Evolutionary conservation across 2,888 invertebrate species (phyloP).

Genomic region (Drosophila meridiana): DNA sequence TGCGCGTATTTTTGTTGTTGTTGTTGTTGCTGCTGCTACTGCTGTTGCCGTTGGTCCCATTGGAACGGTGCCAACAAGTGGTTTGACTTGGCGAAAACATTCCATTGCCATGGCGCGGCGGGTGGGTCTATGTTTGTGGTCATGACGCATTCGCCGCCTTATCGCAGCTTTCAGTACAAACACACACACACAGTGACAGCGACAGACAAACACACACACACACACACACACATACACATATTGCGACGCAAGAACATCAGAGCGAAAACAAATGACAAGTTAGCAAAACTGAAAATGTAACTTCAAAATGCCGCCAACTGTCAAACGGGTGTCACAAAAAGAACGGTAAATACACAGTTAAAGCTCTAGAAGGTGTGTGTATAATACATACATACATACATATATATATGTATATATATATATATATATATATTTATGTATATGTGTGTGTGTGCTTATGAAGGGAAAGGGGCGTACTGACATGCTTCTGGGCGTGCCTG

Average conservation of each 20-base stretch:
- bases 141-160: conserved; percentile 55
- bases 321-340: conserved; percentile 38
- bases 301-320: conserved; percentile 56
- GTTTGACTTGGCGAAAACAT: conserved; percentile 66
- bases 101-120: conserved; percentile 52
- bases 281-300: conserved; percentile 48
- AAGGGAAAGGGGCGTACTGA: background rate
- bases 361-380: conserved; percentile 4
- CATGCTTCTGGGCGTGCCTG: conserved; percentile 38
- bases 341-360: conserved; percentile 35
- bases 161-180: conserved; percentile 39
- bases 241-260: conserved; percentile 6
- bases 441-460: background rate
- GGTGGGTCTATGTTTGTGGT: conserved; percentile 49
- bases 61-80: conserved; percentile 78
- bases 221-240: background rate
- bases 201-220: background rate
- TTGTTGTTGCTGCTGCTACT: conserved; percentile 14
- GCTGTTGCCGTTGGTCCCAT: conserved; percentile 42
- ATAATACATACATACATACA: background rate
- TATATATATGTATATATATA: background rate
- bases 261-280: conserved; percentile 33
- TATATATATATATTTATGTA: background rate
- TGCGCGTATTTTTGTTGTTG: conserved; percentile 3
- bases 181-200: background rate